Percentiles rank a stretch among this genome's conserved stretches.
These are phyloP conservation scores for Cephalopterus ornatus DNA, from an alignment of 2,113 vertebrate genomes.

Conservation along the genomic window DNA sequence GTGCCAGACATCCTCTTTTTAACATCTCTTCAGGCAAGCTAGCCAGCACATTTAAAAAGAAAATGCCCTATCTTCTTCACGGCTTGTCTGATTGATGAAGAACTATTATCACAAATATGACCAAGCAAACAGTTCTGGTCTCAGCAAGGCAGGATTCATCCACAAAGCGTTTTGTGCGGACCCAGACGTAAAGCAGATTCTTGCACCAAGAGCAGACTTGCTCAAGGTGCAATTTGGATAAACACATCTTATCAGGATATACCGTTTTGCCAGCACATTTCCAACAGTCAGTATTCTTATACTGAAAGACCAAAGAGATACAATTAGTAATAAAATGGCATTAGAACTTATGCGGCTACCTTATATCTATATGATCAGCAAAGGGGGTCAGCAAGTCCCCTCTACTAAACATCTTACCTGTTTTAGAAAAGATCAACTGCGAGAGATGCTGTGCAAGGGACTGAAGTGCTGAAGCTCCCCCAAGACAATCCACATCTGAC, in stretches of 20 bases:
- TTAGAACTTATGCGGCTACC: neutral
- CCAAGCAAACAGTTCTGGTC: neutral
- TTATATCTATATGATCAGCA: neutral
- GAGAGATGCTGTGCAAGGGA: conserved; percentile 88
- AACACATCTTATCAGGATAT: neutral
- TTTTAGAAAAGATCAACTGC: conserved; percentile 81
- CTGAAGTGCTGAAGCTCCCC: conserved; percentile 85
- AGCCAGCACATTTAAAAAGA: neutral
- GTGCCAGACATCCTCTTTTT: neutral
- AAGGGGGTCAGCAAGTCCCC: neutral
- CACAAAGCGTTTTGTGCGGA: neutral
- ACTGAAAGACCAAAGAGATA: neutral
- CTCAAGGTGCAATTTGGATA: neutral
- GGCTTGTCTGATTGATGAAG: neutral
- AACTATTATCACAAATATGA: neutral
- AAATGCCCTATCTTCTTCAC: neutral
- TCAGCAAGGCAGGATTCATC: neutral
- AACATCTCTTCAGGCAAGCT: neutral
- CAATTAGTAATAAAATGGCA: neutral
- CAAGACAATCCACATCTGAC: conserved; percentile 87
- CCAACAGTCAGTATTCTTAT: neutral
- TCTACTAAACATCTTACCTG: conserved; percentile 70
- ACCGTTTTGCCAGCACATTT: neutral
- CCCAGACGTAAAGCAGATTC: neutral
- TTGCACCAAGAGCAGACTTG: neutral